phyloP scores from a whole-genome alignment of 2,113 vertebrate genomes.

The Bettongia penicillata region DNA sequence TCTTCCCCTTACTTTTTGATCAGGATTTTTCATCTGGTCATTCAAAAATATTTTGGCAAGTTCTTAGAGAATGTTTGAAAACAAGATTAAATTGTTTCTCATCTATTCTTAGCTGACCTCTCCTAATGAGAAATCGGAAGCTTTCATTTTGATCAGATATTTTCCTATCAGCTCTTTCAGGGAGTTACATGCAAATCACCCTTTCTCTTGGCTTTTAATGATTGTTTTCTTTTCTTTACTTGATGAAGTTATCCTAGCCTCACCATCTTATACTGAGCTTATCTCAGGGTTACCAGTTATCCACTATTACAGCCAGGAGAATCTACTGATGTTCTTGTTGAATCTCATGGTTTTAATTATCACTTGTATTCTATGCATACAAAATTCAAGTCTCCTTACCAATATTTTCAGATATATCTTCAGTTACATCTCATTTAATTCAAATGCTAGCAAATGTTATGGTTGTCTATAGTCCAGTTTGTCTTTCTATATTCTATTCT shows the following conservation, averaged over 20 bases:
- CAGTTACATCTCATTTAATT: background rate
- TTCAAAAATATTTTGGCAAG: constrained; percentile 46
- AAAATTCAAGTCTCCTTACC: background rate
- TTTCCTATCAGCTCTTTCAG: background rate
- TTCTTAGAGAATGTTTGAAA: background rate
- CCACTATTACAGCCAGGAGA: background rate
- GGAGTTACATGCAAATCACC: background rate
- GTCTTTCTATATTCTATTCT: constrained; percentile 12
- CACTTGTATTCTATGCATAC: background rate
- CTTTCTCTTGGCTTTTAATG: background rate
- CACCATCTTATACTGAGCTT: background rate
- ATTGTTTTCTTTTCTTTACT: background rate
- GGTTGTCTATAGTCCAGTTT: constrained; percentile 1
- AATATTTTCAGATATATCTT: constrained; percentile 20
- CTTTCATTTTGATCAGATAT: background rate
- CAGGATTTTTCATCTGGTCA: background rate
- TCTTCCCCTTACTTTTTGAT: background rate
- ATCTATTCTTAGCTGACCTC: constrained; percentile 13
- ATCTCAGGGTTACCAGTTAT: background rate
- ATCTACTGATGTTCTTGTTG: background rate
- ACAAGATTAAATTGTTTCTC: constrained; percentile 52
- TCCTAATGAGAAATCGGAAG: constrained; percentile 16
- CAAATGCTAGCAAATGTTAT: background rate
- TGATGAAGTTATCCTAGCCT: constrained; percentile 9
- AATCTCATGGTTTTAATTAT: constrained; percentile 17